These are phyloP conservation scores for Phylloscopus trochiloides DNA, from an alignment of 2,113 vertebrate genomes.

Conservation along the genomic window DNA sequence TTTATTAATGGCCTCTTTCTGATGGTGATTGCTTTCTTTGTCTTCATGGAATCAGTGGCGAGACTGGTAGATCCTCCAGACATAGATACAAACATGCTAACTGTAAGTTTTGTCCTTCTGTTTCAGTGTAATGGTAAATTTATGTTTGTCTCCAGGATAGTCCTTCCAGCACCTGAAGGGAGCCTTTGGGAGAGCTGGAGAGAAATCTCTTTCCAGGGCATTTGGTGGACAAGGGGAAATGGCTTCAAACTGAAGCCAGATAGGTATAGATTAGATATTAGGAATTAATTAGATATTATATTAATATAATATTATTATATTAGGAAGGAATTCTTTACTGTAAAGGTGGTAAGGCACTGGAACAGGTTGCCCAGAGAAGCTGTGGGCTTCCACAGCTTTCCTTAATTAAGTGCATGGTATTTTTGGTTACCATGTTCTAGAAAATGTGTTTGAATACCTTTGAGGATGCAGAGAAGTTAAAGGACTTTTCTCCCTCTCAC, in stretches of 20 bases:
- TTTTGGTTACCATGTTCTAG: neutral
- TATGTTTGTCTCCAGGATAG: neutral
- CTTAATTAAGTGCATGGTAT: neutral
- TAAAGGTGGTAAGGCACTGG: neutral
- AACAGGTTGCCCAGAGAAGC: neutral
- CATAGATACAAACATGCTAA: conserved; percentile 97
- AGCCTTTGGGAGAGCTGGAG: neutral
- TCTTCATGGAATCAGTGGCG: conserved; percentile 92
- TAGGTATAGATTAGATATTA: neutral
- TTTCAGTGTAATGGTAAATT: neutral
- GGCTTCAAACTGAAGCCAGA: neutral
- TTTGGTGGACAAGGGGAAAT: neutral
- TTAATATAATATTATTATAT: too few species aligned
- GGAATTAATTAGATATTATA: neutral
- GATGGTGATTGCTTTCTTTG: conserved; percentile 98
- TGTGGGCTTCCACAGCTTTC: neutral
- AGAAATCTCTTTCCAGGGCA: neutral
- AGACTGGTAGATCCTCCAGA: conserved; percentile 94
- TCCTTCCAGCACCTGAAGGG: neutral
- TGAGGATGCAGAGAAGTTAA: neutral
- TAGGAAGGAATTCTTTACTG: neutral
- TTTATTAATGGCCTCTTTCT: conserved; percentile 98
- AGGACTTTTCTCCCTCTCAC: conserved; percentile 31
- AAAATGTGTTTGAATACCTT: neutral
- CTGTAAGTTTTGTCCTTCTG: conserved; percentile 80